Conservation (phyloP, 2,113 vertebrate genomes). For the Stictonetta naevosa region DNA sequence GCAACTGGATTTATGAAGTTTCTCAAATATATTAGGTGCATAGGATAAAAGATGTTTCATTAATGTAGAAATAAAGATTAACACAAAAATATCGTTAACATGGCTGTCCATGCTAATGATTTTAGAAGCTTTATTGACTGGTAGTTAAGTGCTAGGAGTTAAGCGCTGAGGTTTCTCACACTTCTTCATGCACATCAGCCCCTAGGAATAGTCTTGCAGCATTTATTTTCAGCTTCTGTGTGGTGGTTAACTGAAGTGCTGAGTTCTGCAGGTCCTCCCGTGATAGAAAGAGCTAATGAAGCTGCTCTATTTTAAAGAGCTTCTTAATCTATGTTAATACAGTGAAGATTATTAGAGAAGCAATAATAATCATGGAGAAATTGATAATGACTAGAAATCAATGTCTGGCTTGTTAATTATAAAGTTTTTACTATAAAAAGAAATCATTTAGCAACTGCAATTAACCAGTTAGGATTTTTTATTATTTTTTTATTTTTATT, state of each 20-base stretch:
- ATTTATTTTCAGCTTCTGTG: conserved; percentile 46
- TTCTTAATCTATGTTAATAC: conserved; percentile 76
- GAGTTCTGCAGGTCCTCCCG: conserved; percentile 50
- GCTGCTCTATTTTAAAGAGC: conserved; percentile 69
- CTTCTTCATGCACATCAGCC: neutral
- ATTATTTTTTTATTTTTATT: neutral
- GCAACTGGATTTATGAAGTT: neutral
- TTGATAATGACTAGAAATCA: conserved; percentile 78
- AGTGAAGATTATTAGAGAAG: conserved; percentile 75
- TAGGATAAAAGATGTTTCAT: neutral
- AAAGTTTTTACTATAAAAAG: conserved; percentile 78
- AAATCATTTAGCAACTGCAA: conserved; percentile 76
- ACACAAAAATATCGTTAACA: neutral
- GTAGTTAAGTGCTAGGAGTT: neutral
- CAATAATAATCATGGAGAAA: conserved; percentile 78
- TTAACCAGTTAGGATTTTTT: conserved; percentile 69
- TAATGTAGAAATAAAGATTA: neutral
- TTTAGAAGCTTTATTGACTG: neutral
- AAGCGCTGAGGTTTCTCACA: neutral
- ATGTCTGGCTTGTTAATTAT: conserved; percentile 78
- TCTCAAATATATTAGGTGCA: neutral
- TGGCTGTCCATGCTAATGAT: neutral
- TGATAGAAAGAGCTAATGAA: conserved; percentile 68
- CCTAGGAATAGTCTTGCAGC: neutral
- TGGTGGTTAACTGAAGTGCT: conserved; percentile 3